These are phyloP conservation scores for Tuberolachnus salignus DNA, from an alignment of 2,888 invertebrate genomes.

Conservation along the genomic window DNA sequence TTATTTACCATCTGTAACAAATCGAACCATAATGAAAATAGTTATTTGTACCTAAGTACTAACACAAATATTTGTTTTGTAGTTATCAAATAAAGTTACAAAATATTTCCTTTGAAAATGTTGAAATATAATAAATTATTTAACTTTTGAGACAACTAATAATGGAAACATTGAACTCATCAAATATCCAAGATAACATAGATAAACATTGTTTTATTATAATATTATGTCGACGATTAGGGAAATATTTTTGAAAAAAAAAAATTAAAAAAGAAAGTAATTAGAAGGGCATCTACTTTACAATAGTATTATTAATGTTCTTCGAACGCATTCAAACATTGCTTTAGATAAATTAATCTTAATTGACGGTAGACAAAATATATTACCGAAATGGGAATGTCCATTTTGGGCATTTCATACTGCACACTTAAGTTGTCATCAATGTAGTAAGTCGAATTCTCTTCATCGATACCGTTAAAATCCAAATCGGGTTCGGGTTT, in stretches of 20 bases:
- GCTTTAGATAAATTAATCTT: not conserved
- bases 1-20: slow-evolving; percentile 16
- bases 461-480: not conserved
- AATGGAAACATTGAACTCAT: too few relatives aligned
- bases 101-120: too few relatives aligned
- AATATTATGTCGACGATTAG: not conserved
- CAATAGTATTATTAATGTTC: too few relatives aligned
- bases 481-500: not conserved
- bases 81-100: too few relatives aligned
- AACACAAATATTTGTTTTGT: not conserved
- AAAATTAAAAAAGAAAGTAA: too few relatives aligned
- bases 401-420: not conserved
- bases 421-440: not conserved
- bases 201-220: too few relatives aligned
- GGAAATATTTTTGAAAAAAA: too few relatives aligned
- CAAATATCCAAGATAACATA: too few relatives aligned
- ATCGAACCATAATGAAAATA: not conserved
- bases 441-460: not conserved
- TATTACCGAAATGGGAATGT: slow-evolving; percentile 5
- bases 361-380: not conserved
- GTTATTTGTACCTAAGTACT: not conserved
- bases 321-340: not conserved
- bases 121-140: too few relatives aligned
- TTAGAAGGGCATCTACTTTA: too few relatives aligned
- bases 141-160: too few relatives aligned